Evolutionary conservation across 2,888 invertebrate species (phyloP).

Genomic region (Ecdyonurus torrentis): DNA sequence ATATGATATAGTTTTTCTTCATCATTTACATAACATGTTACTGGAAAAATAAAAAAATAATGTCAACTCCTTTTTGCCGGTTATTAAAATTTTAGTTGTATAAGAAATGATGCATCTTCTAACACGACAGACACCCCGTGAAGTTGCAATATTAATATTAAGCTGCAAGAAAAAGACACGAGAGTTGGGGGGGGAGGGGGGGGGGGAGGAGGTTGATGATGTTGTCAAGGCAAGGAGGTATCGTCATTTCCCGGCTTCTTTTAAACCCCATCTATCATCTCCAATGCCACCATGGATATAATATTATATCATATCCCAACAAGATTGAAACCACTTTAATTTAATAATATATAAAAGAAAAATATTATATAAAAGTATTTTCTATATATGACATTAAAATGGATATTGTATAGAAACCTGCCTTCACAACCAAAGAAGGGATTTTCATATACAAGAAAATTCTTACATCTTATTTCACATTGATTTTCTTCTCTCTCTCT

Average conservation of each 20-base stretch:
- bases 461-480: too few species aligned
- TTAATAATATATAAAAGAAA: too few species aligned
- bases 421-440: background rate
- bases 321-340: background rate
- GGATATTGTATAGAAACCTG: background rate
- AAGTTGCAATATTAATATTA: background rate
- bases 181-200: background rate
- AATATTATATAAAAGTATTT: too few species aligned
- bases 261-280: background rate
- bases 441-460: too few species aligned
- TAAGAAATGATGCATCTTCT: background rate
- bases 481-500: too few species aligned
- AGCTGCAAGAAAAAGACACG: background rate
- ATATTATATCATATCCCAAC: background rate
- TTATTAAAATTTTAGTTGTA: background rate
- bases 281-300: background rate
- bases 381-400: too few species aligned
- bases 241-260: background rate
- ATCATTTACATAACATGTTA: too few species aligned
- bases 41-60: too few species aligned
- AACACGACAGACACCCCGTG: background rate
- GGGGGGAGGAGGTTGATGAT: background rate
- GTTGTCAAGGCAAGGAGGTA: background rate
- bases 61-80: background rate
- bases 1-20: too few species aligned